Base-by-base conservation (phyloP, 1,140 invertebrate species). In the Aleiodes sp. region DNA sequence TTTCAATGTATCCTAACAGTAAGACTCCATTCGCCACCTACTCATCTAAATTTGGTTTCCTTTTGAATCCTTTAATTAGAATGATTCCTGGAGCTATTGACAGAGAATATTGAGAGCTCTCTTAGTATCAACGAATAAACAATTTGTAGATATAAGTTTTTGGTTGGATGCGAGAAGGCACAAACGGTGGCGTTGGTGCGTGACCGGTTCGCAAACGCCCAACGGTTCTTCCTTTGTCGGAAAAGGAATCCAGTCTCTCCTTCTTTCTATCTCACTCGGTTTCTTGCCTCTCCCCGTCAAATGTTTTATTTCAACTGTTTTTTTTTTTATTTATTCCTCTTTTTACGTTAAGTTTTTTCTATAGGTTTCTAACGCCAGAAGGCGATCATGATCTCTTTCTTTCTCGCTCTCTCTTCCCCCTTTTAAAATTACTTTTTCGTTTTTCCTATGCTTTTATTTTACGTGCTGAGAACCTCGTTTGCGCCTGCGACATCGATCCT, bases 221-320 rank as follows among this genome's bases (percentile, higher is more conserved):
- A 72, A 68, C 66, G 70, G 66, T 72, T 72, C 65, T 59, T 72
- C 59, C 70, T 72, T 72, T 72, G 70, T 72, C 70, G 70, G 70
- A 72, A 65, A 71, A 62, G 70, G 56, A 52, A 52, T 68, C 66
- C 65, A 52, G 56, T 65, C 56, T 65, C 65, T 35, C 26, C 21
- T 10, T 63, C 31, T 33, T 33, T 56, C 31, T 69, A 37, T 56
- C 43, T 59, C 61, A 33, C 41, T 41, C 16, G n/a, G 8, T 59
- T 60, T 19, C 33, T 37, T 26, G 19, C 41, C 43, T 57, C 28
- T 43, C 41, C 52, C n/a, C 37, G 26, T 21, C 9, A 43, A 21
- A 65, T n/a, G 16, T 61, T 59, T 59, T 52, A 52, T 64, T 52
- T 65, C 39, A 65, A 65, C 41, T 28, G 31, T 37, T 12, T 66